A percentile compares a stretch with the other conserved stretches of the same genome.
phyloP scores from a whole-genome alignment of 1,140 invertebrate genomes.

The Ceratina australensis region DNA sequence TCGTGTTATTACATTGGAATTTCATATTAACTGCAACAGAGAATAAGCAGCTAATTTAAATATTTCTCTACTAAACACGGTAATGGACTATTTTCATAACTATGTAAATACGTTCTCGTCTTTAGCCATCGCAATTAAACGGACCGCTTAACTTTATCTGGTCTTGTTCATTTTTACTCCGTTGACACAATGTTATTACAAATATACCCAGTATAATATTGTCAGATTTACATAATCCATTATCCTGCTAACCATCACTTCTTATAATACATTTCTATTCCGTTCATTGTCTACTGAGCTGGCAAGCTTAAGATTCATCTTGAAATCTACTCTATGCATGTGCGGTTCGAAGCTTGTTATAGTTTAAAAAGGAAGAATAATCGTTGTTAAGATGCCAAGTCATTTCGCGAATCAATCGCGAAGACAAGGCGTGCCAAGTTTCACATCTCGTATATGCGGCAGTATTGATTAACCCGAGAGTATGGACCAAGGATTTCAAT shows the following conservation, averaged over 20 bases:
- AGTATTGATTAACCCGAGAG: constrained; percentile 34
- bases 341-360: neutral
- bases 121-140: neutral
- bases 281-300: too few species aligned
- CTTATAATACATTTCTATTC: neutral
- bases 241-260: neutral
- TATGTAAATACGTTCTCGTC: constrained; percentile 17
- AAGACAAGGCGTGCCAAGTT: constrained; percentile 3
- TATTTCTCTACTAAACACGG: neutral
- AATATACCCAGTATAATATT: neutral
- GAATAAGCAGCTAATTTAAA: constrained; percentile 2
- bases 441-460: constrained; percentile 15
- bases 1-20: neutral
- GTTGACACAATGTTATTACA: too few species aligned
- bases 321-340: neutral
- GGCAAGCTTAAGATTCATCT: neutral
- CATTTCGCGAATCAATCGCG: constrained; percentile 41
- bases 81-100: constrained; percentile 9
- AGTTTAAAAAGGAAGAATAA: neutral
- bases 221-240: neutral
- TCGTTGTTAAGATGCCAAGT: constrained; percentile 31
- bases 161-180: neutral
- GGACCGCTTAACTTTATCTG: neutral
- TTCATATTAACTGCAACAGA: neutral
- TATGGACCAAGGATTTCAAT: neutral